Evolutionary conservation across 2,888 invertebrate genomes (phyloP).

Genomic region (Caenorhabditis imperialis): DNA sequence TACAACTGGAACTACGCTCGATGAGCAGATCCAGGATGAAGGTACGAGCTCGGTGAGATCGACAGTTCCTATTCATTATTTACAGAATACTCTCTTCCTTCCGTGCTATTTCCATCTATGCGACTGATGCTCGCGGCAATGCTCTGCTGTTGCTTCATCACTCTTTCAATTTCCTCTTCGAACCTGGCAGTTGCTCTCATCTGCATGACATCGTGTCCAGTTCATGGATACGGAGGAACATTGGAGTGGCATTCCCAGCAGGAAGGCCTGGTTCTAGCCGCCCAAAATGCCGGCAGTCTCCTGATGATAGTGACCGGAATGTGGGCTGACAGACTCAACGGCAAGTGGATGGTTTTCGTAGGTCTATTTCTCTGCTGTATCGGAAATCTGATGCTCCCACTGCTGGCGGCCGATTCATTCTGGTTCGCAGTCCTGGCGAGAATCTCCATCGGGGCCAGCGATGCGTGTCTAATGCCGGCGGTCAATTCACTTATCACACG

Average conservation of each 20-base stretch:
- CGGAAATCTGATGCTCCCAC: slow-evolving; percentile 72
- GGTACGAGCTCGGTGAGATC: too few relatives aligned
- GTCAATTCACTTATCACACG: slow-evolving; percentile 75
- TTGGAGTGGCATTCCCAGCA: slow-evolving; percentile 55
- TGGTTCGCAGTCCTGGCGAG: slow-evolving; percentile 74
- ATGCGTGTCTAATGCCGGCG: slow-evolving; percentile 75
- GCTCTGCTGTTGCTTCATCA: slow-evolving; percentile 75
- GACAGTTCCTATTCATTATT: not conserved
- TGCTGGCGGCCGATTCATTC: slow-evolving; percentile 63
- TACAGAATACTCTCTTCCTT: slow-evolving; percentile 52
- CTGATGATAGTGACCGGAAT: slow-evolving; percentile 74
- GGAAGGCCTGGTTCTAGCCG: slow-evolving; percentile 75
- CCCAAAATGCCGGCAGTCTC: slow-evolving; percentile 75
- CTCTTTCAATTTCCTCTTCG: slow-evolving; percentile 72
- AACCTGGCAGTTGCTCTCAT: slow-evolving; percentile 76
- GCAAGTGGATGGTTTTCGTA: slow-evolving; percentile 75
- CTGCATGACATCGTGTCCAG: slow-evolving; percentile 76
- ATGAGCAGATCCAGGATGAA: slow-evolving; percentile 46
- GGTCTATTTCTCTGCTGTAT: slow-evolving; percentile 69
- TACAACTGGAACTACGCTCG: slow-evolving; percentile 14
- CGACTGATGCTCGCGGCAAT: slow-evolving; percentile 73
- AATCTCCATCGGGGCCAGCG: slow-evolving; percentile 73
- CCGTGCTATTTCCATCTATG: slow-evolving; percentile 75
- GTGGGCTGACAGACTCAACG: slow-evolving; percentile 75
- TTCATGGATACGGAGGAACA: slow-evolving; percentile 70